Conservation (phyloP, 35 echinoderm and acorn worm genomes). For the Strongylocentrotus purpuratus region DNA sequence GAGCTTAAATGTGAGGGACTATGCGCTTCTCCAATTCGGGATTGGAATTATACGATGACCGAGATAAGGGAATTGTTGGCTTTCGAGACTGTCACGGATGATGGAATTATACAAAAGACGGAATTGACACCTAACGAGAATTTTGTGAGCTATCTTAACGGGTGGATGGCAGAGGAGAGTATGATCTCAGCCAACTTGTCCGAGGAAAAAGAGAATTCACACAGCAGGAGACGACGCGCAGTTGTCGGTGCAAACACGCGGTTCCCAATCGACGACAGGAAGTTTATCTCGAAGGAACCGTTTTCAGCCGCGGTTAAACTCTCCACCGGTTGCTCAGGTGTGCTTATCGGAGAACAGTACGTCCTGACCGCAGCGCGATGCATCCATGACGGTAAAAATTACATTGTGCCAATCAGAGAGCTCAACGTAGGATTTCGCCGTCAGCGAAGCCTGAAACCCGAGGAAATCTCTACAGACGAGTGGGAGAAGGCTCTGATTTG, state of each 20-base stretch:
- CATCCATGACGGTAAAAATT: conserved; percentile 75
- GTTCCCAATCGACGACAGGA: conserved; percentile 67
- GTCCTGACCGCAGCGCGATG: conserved; percentile 89
- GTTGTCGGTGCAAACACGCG: conserved; percentile 73
- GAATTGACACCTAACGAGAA: conserved; percentile 43
- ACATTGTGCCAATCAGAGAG: conserved; percentile 62
- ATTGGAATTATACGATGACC: conserved; percentile 48
- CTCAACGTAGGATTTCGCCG: conserved; percentile 71
- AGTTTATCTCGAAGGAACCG: conserved; percentile 56
- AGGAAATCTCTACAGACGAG: conserved; percentile 52
- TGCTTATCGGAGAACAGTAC: conserved; percentile 68
- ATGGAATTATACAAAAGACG: conserved; percentile 50
- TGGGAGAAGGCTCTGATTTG: conserved; percentile 72
- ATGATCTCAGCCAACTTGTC: conserved; percentile 13
- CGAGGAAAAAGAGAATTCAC: not conserved
- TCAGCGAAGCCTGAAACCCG: conserved; percentile 51
- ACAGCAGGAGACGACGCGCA: conserved; percentile 53
- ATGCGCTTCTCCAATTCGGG: not conserved
- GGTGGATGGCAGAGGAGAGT: conserved; percentile 49
- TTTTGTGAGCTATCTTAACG: conserved; percentile 79
- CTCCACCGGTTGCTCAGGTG: conserved; percentile 77
- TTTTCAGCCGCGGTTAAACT: conserved; percentile 80
- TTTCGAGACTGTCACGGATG: conserved; percentile 59
- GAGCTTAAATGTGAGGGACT: not conserved
- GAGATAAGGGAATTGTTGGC: conserved; percentile 49